Evolutionary conservation across 2,888 invertebrate species (phyloP).

Genomic region (Chalcosyrphus nemorum): DNA sequence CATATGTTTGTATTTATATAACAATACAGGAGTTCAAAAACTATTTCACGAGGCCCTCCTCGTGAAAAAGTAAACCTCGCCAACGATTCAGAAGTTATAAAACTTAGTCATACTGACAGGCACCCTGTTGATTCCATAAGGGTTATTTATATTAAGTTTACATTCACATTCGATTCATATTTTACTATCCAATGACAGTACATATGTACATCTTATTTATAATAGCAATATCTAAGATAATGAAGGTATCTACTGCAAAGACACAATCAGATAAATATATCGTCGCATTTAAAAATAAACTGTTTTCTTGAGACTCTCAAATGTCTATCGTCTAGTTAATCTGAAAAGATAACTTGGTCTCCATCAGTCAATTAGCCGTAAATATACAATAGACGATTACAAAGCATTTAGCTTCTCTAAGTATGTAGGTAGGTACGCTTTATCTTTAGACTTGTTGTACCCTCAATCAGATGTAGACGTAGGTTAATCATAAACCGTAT

Average conservation of each 20-base stretch:
- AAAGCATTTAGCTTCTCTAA: neutral
- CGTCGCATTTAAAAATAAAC: neutral
- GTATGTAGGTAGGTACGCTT: too few relatives aligned
- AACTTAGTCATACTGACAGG: too few relatives aligned
- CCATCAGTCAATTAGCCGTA: neutral
- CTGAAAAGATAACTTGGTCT: neutral
- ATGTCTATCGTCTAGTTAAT: neutral
- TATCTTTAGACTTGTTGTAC: too few relatives aligned
- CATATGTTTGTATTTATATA: too few relatives aligned
- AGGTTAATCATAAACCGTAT: neutral
- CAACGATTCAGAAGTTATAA: too few relatives aligned
- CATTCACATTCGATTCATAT: neutral
- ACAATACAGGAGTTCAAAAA: too few relatives aligned
- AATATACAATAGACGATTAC: slow-evolving; percentile 8
- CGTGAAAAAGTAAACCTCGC: too few relatives aligned
- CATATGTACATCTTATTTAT: neutral
- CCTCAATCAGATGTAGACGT: neutral
- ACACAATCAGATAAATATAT: neutral
- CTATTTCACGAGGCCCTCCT: too few relatives aligned
- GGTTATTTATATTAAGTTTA: too few relatives aligned
- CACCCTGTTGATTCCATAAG: too few relatives aligned
- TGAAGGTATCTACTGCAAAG: too few relatives aligned
- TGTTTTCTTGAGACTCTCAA: neutral
- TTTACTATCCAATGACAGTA: neutral
- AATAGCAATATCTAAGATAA: neutral